Evolutionary conservation across 2,888 invertebrate genomes (phyloP), one percentile per base, ranked within the genome.

Genomic region (Hyppa rectilinea): DNA sequence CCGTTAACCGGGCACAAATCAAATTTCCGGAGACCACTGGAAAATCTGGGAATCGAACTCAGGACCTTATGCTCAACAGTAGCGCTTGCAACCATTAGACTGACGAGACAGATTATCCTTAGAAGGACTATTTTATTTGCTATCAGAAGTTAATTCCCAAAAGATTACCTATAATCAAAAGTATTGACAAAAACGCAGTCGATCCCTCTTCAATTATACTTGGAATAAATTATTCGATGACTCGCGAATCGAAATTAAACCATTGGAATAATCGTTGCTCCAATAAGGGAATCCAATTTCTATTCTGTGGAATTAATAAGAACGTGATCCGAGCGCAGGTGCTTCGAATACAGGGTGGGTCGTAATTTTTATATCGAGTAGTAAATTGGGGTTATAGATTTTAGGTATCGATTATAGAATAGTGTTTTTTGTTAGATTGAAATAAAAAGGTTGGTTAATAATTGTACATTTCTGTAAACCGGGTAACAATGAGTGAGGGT

Each of bases 241-340:
- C 71, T 86, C 78, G 85, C 78, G 89, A 91, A 88, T 89, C 87
- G 87, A 87, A 89, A 89, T 87, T 92, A 89, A 88, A 87, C 85
- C 82, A 65, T 78, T 71, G 75, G 72, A 80, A 76, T 93, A 93
- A 93, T 93, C 92, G 91, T 87, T 88, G 80, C 86, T 89, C 85
- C 90, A 92, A 93, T 94, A 92, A 93, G 89, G 89, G 92, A 89
- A 91, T 90, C 88, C 91, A 90, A 92, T 92, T 89, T 89, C 92
- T 90, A 91, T 92, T 90, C 89, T 82, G 85, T 76, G 85, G 88
- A 91, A 90, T 92, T 92, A 92, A 91, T 91, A 91, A 88, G 89
- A 87, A 84, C 88, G 88, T 89, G 90, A 90, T 88, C 87, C 70
- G 71, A 7, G 67, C 84, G 80, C 90, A 90, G 91, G 90, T 91